A percentile compares a stretch with the other conserved stretches of the same genome.
These are phyloP conservation scores for Dione vanillae DNA, from an alignment of 2,888 invertebrate species.

Conservation along the genomic window DNA sequence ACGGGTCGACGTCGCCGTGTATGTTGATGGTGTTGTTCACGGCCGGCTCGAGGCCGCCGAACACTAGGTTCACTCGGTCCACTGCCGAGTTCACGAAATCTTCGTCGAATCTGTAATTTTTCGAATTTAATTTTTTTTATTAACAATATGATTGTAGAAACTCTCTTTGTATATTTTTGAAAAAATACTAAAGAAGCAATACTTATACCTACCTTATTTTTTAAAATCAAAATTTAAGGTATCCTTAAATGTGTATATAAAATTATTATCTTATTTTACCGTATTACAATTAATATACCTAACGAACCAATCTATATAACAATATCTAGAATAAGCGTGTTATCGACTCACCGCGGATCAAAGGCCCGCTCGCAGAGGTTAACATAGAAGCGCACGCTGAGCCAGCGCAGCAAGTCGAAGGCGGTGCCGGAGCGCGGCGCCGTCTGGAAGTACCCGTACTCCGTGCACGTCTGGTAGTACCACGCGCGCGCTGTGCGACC, in stretches of 20 bases:
- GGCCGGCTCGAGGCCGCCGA: slow-evolving; percentile 76
- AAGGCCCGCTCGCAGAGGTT: slow-evolving; percentile 67
- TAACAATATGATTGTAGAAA: too few species aligned
- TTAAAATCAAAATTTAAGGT: too few species aligned
- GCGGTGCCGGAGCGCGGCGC: slow-evolving; percentile 71
- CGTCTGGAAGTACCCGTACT: slow-evolving; percentile 93
- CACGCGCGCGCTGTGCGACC: slow-evolving; percentile 87
- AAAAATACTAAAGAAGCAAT: too few species aligned
- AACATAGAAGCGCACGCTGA: slow-evolving; percentile 69
- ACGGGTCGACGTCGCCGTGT: slow-evolving; percentile 84
- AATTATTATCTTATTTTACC: too few species aligned
- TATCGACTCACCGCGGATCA: slow-evolving; percentile 57
- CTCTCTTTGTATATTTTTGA: too few species aligned
- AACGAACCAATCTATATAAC: too few species aligned
- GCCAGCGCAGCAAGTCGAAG: slow-evolving; percentile 70
- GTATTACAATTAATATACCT: too few species aligned
- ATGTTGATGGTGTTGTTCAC: slow-evolving; percentile 84
- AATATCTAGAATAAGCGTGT: background rate
- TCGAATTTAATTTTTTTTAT: too few species aligned
- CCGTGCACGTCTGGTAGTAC: slow-evolving; percentile 94
- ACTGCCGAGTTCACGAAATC: slow-evolving; percentile 69
- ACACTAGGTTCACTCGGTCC: slow-evolving; percentile 78
- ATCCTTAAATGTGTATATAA: too few species aligned
- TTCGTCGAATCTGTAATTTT: slow-evolving; percentile 71
- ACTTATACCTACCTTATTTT: too few species aligned